phyloP scores from a whole-genome alignment of 2,113 vertebrate genomes.

The Fregata magnificens region DNA sequence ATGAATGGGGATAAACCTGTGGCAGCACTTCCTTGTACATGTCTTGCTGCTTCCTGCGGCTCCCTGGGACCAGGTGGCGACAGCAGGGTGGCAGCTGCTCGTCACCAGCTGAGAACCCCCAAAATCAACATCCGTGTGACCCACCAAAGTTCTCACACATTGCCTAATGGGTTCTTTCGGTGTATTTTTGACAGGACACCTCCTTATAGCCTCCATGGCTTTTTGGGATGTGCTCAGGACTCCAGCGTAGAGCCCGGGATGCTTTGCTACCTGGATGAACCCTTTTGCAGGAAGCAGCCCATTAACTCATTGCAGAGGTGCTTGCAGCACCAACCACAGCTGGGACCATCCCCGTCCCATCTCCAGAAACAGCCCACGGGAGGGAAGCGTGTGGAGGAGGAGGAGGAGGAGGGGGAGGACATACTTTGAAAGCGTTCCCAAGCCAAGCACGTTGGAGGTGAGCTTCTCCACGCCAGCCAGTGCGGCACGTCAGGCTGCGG shows the following conservation, averaged over 20 bases:
- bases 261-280: background rate
- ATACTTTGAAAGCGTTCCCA: background rate
- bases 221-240: background rate
- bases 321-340: background rate
- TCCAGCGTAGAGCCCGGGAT: fast-evolving
- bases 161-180: background rate
- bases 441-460: background rate
- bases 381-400: background rate
- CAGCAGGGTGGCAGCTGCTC: background rate
- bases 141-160: too few relatives aligned
- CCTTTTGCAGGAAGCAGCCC: background rate
- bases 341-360: background rate
- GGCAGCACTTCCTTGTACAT: background rate
- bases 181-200: background rate
- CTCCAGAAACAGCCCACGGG: background rate
- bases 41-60: fast-evolving
- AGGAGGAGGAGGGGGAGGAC: background rate
- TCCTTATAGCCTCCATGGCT: background rate
- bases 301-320: background rate
- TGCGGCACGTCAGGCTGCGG: fast-evolving
- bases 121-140: background rate
- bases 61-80: background rate
- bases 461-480: background rate
- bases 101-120: background rate
- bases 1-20: background rate